Evolutionary conservation across 2,888 invertebrate genomes (phyloP).

Genomic region (Clunio marinus): DNA sequence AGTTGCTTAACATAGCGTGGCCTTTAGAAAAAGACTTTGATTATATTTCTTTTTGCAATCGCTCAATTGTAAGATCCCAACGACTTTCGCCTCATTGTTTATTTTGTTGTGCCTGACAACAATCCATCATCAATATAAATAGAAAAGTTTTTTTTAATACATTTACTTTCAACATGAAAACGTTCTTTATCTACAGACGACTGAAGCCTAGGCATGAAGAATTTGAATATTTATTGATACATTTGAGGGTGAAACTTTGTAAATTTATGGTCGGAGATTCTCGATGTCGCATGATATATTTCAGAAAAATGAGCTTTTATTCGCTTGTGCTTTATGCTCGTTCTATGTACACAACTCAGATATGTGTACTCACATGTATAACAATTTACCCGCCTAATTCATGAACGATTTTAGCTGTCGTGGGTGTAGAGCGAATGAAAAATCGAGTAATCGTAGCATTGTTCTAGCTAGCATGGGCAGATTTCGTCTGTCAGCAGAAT

Average conservation of each 20-base stretch:
- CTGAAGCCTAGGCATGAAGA: neutral
- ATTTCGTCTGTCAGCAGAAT: constrained; percentile 31
- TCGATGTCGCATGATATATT: constrained; percentile 27
- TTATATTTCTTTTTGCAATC: constrained; percentile 21
- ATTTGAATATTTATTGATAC: constrained; percentile 39
- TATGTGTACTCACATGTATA: neutral
- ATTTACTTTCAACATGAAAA: constrained; percentile 1
- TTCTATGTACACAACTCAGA: too few relatives aligned
- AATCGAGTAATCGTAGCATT: too few relatives aligned
- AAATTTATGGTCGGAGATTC: constrained; percentile 15
- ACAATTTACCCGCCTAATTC: too few relatives aligned
- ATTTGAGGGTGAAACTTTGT: neutral
- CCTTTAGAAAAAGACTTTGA: too few relatives aligned
- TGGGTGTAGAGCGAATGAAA: too few relatives aligned
- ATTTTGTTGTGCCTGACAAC: constrained; percentile 36
- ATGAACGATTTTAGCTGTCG: too few relatives aligned
- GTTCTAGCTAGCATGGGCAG: too few relatives aligned
- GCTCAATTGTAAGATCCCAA: constrained; percentile 21
- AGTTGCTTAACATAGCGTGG: too few relatives aligned
- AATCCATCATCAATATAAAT: constrained; percentile 38
- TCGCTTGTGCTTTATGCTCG: neutral
- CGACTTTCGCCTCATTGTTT: constrained; percentile 28
- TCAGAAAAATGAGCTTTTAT: constrained; percentile 2
- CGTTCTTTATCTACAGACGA: constrained; percentile 22
- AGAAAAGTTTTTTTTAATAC: constrained; percentile 13